These are phyloP conservation scores for Ctenopoma kingsleyae DNA, from an alignment of 2,797 vertebrate species.

Conservation along the genomic window DNA sequence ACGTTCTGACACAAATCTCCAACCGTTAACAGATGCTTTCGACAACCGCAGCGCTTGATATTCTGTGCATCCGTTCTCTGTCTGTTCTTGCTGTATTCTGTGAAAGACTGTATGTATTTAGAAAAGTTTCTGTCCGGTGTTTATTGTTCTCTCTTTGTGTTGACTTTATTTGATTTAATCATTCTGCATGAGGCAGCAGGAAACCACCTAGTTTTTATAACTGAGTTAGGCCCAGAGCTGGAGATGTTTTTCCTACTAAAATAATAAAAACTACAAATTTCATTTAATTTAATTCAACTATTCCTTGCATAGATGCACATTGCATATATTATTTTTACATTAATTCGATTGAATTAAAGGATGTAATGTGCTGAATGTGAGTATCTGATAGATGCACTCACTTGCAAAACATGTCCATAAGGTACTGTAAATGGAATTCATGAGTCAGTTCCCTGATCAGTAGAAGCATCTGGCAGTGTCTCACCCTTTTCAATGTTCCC, in stretches of 20 bases:
- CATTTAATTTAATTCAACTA: background rate
- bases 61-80: background rate
- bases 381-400: background rate
- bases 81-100: background rate
- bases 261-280: too few species aligned
- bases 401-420: background rate
- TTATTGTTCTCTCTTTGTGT: background rate
- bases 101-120: too few species aligned
- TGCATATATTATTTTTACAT: background rate
- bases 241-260: background rate
- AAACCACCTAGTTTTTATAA: background rate
- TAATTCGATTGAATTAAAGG: background rate
- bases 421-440: background rate
- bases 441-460: constrained; percentile 24
- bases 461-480: background rate
- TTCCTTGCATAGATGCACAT: background rate
- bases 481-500: constrained; percentile 22
- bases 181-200: background rate
- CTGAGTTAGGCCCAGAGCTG: background rate
- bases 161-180: background rate
- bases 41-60: background rate
- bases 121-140: background rate
- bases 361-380: background rate
- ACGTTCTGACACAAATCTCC: background rate
- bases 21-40: too few species aligned